A percentile compares a stretch with the other conserved stretches of the same genome.
Evolutionary conservation across 2,888 invertebrate species (phyloP).

Genomic region (Diarsia brunnea): DNA sequence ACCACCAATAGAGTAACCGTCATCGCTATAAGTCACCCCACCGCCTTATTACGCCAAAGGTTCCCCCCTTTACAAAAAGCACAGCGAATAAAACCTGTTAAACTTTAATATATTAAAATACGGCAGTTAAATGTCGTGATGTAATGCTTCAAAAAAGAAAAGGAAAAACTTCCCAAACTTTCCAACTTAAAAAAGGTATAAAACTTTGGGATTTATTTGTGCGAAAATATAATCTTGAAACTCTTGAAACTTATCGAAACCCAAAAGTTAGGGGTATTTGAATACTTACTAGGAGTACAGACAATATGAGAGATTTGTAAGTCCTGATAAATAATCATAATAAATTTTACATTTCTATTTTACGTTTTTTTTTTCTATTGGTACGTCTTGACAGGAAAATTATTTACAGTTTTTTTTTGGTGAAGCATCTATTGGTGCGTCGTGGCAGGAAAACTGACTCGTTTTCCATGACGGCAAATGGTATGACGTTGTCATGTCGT

Average conservation of each 20-base stretch:
- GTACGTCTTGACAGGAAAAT: no score
- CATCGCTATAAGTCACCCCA: neutral
- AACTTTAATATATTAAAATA: neutral
- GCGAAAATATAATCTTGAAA: slow-evolving; percentile 25
- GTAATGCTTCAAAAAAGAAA: slow-evolving; percentile 17
- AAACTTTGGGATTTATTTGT: slow-evolving; percentile 38
- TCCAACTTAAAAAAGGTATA: slow-evolving; percentile 17
- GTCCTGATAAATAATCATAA: neutral
- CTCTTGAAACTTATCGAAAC: slow-evolving; percentile 30
- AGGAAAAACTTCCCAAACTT: slow-evolving; percentile 19
- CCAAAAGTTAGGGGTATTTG: slow-evolving; percentile 34
- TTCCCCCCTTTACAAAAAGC: neutral
- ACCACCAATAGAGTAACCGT: neutral
- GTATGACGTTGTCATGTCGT: no score
- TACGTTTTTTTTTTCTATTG: no score
- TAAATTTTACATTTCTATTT: no score
- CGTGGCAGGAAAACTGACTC: no score
- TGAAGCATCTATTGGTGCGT: no score
- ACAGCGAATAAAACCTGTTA: neutral
- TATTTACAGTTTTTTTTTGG: no score
- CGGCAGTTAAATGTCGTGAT: neutral
- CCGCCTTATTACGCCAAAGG: neutral
- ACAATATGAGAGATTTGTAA: neutral
- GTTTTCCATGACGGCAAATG: no score
- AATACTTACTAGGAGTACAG: slow-evolving; percentile 15